These are phyloP conservation scores for Xylophagus ater DNA, from an alignment of 2,888 invertebrate genomes.

Conservation along the genomic window DNA sequence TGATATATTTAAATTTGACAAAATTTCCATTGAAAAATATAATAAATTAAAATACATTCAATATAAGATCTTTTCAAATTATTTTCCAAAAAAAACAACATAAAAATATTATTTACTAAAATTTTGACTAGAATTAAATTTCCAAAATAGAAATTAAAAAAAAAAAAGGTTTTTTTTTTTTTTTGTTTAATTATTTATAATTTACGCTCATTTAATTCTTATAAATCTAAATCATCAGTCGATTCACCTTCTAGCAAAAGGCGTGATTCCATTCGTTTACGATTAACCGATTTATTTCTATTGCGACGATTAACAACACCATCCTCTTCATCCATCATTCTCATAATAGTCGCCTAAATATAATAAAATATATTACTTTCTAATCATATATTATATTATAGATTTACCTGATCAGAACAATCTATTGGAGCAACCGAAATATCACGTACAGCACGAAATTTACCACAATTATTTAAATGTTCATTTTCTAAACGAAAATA, in stretches of 20 bases:
- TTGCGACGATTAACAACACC: conserved; percentile 35
- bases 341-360: conserved; percentile 40
- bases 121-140: not conserved
- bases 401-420: conserved; percentile 53
- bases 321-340: conserved; percentile 39
- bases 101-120: not conserved
- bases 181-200: not conserved
- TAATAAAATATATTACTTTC: conserved; percentile 1
- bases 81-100: too few relatives aligned
- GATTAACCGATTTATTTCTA: conserved; percentile 21
- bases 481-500: conserved; percentile 83
- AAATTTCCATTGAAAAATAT: too few relatives aligned
- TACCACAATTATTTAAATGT: conserved; percentile 81
- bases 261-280: conserved; percentile 31
- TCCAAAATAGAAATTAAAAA: too few relatives aligned
- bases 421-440: conserved; percentile 69
- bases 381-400: conserved; percentile 2
- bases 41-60: too few relatives aligned
- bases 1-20: too few relatives aligned
- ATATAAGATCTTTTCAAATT: too few relatives aligned
- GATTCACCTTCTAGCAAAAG: conserved; percentile 35
- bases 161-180: not conserved
- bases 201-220: conserved; percentile 1
- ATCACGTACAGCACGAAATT: conserved; percentile 77
- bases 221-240: conserved; percentile 30